Conservation (phyloP, 2,888 invertebrate species). For the Glomeris marginata region DNA sequence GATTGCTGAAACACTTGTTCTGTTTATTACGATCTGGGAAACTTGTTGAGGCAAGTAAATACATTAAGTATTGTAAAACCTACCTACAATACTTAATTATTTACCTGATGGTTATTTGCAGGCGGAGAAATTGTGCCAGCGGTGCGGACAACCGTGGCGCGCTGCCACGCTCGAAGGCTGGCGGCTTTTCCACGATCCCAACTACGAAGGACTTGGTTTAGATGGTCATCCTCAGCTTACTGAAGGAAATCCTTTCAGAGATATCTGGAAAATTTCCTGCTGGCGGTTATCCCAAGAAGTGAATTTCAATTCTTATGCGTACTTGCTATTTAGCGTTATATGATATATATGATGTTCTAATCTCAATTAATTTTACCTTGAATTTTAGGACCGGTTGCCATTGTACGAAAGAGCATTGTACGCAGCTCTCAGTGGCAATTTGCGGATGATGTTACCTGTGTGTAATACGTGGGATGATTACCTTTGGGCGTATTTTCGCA, state of each 20-base stretch:
- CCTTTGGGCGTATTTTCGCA: slow-evolving; percentile 72
- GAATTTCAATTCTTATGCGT: not conserved
- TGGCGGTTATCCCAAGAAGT: slow-evolving; percentile 31
- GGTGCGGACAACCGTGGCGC: slow-evolving; percentile 81
- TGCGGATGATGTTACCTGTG: slow-evolving; percentile 56
- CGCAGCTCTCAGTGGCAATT: slow-evolving; percentile 66
- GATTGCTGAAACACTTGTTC: slow-evolving; percentile 27
- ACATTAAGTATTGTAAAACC: not conserved
- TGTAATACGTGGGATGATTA: slow-evolving; percentile 76
- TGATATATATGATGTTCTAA: too few species aligned
- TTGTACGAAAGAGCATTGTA: slow-evolving; percentile 45
- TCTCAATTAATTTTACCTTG: not conserved
- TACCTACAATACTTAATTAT: not conserved
- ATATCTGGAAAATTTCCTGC: slow-evolving; percentile 40
- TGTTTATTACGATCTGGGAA: slow-evolving; percentile 20
- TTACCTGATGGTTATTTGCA: slow-evolving; percentile 17
- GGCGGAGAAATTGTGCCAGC: slow-evolving; percentile 66
- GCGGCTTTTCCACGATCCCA: slow-evolving; percentile 73
- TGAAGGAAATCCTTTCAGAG: slow-evolving; percentile 57
- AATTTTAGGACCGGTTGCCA: slow-evolving; percentile 18
- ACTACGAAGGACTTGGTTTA: slow-evolving; percentile 38
- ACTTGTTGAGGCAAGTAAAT: slow-evolving; percentile 1
- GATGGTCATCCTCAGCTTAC: slow-evolving; percentile 38
- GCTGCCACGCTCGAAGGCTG: slow-evolving; percentile 83
- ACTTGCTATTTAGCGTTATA: not conserved